phyloP scores from a whole-genome alignment of 2,797 vertebrate species.

The Geotrypetes seraphini region DNA sequence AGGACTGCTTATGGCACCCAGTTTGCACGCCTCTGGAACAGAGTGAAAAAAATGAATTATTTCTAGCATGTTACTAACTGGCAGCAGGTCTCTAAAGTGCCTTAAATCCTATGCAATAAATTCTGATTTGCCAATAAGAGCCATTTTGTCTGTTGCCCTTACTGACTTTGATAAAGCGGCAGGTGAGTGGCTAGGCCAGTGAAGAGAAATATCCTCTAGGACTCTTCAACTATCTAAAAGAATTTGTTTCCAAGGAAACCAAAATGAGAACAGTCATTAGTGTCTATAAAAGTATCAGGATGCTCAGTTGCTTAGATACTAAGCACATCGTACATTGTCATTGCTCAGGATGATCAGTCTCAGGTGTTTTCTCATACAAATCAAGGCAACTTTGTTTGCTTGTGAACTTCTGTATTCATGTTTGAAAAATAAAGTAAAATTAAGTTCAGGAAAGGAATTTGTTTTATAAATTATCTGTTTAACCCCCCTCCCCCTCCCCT shows the following conservation, averaged over 20 bases:
- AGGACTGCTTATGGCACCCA: too few species aligned
- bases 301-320: slow-evolving; percentile 36
- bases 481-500: too few species aligned
- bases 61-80: too few species aligned
- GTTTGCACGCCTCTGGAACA: too few species aligned
- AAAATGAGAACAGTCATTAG: slow-evolving; percentile 4
- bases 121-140: slow-evolving; percentile 23
- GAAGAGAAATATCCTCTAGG: slow-evolving; percentile 21
- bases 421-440: neutral
- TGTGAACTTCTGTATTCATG: slow-evolving; percentile 1
- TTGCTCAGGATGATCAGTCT: slow-evolving; percentile 20
- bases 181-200: slow-evolving; percentile 7
- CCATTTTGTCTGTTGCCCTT: slow-evolving; percentile 7
- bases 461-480: too few species aligned
- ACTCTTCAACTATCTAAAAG: slow-evolving; percentile 10
- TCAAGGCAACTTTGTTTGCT: slow-evolving; percentile 22
- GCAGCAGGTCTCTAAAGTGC: too few species aligned
- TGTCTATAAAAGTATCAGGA: slow-evolving; percentile 9
- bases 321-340: neutral
- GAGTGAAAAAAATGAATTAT: too few species aligned
- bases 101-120: too few species aligned
- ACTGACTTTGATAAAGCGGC: slow-evolving; percentile 23
- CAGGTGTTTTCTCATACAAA: slow-evolving; percentile 1
- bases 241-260: slow-evolving; percentile 20
- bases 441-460: too few species aligned